These are phyloP conservation scores for Protaetia brevitarsis DNA, from an alignment of 1,140 invertebrate species.

Conservation along the genomic window DNA sequence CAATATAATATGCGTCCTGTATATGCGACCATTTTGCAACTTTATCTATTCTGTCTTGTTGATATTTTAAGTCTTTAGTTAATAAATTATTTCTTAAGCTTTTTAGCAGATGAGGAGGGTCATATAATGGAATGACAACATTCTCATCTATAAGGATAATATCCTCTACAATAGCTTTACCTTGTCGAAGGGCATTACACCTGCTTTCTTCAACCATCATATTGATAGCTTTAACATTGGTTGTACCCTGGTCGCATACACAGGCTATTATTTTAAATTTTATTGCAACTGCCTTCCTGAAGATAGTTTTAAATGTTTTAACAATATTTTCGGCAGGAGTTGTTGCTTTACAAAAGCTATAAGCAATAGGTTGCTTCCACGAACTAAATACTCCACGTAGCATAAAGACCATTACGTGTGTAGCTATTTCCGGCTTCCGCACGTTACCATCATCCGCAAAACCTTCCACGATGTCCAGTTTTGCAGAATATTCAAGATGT, in stretches of 20 bases:
- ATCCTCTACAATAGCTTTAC: background rate
- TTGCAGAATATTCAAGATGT: background rate
- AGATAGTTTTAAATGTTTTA: background rate
- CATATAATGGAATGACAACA: slow-evolving; percentile 19
- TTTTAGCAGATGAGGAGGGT: slow-evolving; percentile 25
- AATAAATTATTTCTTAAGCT: slow-evolving; percentile 23
- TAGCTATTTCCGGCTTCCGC: background rate
- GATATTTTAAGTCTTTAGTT: slow-evolving; percentile 24
- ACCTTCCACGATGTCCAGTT: background rate
- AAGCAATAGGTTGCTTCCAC: slow-evolving; percentile 26
- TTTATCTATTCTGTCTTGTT: slow-evolving; percentile 6
- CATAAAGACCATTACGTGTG: slow-evolving; percentile 16
- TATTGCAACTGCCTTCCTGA: background rate
- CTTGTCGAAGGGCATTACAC: background rate
- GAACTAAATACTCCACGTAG: slow-evolving; percentile 2
- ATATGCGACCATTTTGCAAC: slow-evolving; percentile 32
- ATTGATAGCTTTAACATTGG: slow-evolving; percentile 18
- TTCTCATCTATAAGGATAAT: background rate
- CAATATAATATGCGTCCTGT: slow-evolving; percentile 10
- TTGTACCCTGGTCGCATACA: slow-evolving; percentile 14
- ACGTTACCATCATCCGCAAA: background rate
- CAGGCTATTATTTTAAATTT: slow-evolving; percentile 6
- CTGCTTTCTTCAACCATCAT: background rate
- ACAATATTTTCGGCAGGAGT: background rate
- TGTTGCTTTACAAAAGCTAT: background rate